Evolutionary conservation across 1,140 invertebrate genomes (phyloP).

Genomic region (Drosophila pruinosa): DNA sequence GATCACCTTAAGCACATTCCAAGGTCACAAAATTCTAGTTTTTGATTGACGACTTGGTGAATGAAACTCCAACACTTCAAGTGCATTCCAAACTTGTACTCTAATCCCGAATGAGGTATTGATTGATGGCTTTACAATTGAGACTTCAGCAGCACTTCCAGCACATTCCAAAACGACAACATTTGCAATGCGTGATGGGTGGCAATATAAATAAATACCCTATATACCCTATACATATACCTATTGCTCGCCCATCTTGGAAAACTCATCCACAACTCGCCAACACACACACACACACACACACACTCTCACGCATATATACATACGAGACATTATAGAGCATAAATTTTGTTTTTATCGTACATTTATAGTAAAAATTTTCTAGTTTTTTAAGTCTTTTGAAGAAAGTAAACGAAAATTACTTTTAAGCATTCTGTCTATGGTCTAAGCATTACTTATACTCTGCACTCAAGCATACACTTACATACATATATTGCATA

Average conservation of each 20-base stretch:
- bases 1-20: neutral
- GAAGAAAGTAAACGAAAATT: slow-evolving; percentile 42
- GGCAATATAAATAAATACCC: slow-evolving; percentile 30
- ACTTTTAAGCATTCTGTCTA: slow-evolving; percentile 72
- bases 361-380: slow-evolving; percentile 44
- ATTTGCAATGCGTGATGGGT: slow-evolving; percentile 39
- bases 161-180: slow-evolving; percentile 45
- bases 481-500: slow-evolving; percentile 21
- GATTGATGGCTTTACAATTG: neutral
- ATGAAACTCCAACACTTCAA: neutral
- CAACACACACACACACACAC: slow-evolving; percentile 24
- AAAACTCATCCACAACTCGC: neutral
- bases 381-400: slow-evolving; percentile 38
- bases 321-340: slow-evolving; percentile 64
- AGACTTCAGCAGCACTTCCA: slow-evolving; percentile 53
- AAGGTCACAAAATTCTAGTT: neutral
- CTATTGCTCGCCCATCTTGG: slow-evolving; percentile 54
- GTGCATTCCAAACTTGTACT: slow-evolving; percentile 19
- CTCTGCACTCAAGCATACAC: slow-evolving; percentile 41
- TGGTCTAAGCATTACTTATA: slow-evolving; percentile 68
- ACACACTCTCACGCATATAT: slow-evolving; percentile 22
- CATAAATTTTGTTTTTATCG: slow-evolving; percentile 50
- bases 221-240: slow-evolving; percentile 27
- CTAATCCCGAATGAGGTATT: neutral
- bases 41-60: neutral